These are phyloP conservation scores for Falco novaeseelandiae DNA, from an alignment of 2,797 vertebrate genomes.

Conservation along the genomic window DNA sequence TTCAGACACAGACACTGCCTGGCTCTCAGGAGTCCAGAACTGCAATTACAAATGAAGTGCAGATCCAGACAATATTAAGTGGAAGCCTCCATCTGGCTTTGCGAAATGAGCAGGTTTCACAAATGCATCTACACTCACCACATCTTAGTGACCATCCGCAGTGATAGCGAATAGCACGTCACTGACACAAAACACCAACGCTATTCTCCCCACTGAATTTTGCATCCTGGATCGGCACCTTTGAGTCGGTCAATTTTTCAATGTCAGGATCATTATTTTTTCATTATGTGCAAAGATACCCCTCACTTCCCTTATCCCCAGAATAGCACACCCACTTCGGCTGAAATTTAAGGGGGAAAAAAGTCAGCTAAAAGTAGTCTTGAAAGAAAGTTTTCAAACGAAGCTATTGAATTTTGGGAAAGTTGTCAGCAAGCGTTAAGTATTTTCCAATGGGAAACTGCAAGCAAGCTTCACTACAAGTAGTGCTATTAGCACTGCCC, in stretches of 20 bases:
- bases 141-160: background rate
- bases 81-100: background rate
- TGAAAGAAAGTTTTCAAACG: background rate
- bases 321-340: background rate
- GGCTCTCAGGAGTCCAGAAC: background rate
- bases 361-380: background rate
- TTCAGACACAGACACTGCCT: background rate
- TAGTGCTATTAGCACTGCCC: too few relatives aligned
- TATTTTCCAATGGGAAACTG: background rate
- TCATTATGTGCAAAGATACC: background rate
- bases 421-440: background rate
- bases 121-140: rapidly evolving
- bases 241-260: background rate
- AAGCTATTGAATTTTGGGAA: background rate
- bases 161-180: rapidly evolving
- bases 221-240: background rate
- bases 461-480: background rate
- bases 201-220: background rate
- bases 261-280: background rate
- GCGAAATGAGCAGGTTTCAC: background rate
- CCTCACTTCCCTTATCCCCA: background rate
- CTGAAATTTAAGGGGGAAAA: background rate
- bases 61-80: background rate
- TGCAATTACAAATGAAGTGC: background rate
- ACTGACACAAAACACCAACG: background rate